Evolutionary conservation across 2,888 invertebrate genomes (phyloP), one percentile per base, ranked within the genome.

Genomic region (Napeogenes inachia): DNA sequence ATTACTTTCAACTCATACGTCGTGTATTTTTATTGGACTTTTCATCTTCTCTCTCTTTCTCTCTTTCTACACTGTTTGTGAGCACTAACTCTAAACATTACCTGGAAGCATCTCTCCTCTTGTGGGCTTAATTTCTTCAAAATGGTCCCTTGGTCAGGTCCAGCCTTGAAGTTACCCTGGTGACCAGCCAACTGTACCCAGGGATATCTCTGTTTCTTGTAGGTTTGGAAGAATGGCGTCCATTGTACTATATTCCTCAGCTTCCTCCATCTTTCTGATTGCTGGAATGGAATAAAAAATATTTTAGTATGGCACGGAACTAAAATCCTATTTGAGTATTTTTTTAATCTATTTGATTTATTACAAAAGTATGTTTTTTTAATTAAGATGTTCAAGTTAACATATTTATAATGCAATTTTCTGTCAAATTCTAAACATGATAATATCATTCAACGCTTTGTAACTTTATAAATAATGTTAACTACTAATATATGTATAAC

Each of bases 151-250:
- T 96, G 97, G 74, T 97, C 96, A 2, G 96, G 95, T 0, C 98
- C 98, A 2, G 98, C 96, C 77, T 96, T 96, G 90, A 98, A 98
- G 88, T 97, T 98, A 47, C 98, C 98, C 87, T 98, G 97, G 82
- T 98, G 98, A 0, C 98, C 98, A 13, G 98, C 98, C 54, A 98
- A 92, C 86, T 98, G 98, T 63, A 98, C 96, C 98, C 98, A 98
- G 60, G 98, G 98, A 87, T 98, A 98, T 73, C 96, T 92, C 84
- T 97, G 96, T 81, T 97, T 98, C 87, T 98, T 98, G 92, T 98
- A 98, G 0, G 97, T 98, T 89, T 98, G 98, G 82, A 98, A 96
- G 92, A 98, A 98, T 50, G 98, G 98, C 54, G 98, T 97, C 97
- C 98, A 98, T 81, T 97, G 97, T 35, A 98, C 97, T 67, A 98